Conservation (phyloP, 2,113 vertebrate species). For the Planiliza haematocheilus region DNA sequence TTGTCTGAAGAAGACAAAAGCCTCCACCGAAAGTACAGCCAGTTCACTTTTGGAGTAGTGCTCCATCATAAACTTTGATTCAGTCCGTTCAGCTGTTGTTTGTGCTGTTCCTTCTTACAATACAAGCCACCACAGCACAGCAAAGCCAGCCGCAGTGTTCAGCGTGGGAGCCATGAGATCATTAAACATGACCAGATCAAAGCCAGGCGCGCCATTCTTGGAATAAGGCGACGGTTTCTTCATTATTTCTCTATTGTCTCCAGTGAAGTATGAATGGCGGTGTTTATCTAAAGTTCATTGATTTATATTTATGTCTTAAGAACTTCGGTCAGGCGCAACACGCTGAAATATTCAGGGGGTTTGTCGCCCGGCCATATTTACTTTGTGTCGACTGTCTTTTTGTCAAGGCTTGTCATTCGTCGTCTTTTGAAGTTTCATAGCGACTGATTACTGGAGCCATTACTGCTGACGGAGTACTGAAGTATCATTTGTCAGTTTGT, state of each 20-base stretch:
- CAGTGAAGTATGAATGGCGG: conserved; percentile 46
- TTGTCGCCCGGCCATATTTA: conserved; percentile 47
- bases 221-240: conserved; percentile 31
- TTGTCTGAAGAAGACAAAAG: conserved; percentile 35
- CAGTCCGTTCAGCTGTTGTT: conserved; percentile 55
- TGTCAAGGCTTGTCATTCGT: conserved; percentile 37
- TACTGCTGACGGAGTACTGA: not conserved
- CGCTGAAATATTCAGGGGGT: conserved; percentile 27
- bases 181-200: conserved; percentile 56
- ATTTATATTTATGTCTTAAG: conserved; percentile 48
- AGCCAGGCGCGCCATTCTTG: conserved; percentile 31
- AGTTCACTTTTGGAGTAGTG: conserved; percentile 15
- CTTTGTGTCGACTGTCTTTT: conserved; percentile 36
- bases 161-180: conserved; percentile 31
- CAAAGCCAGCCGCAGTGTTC: conserved; percentile 41
- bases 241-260: conserved; percentile 43
- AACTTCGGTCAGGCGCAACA: not conserved
- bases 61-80: conserved; percentile 43
- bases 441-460: no score
- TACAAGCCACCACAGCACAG: conserved; percentile 39
- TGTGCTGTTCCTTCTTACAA: conserved; percentile 36
- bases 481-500: not conserved
- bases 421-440: conserved; percentile 7
- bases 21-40: conserved; percentile 4
- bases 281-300: conserved; percentile 53